These are phyloP conservation scores for Onthophagus sagittarius DNA, from an alignment of 2,888 invertebrate species.

Conservation along the genomic window DNA sequence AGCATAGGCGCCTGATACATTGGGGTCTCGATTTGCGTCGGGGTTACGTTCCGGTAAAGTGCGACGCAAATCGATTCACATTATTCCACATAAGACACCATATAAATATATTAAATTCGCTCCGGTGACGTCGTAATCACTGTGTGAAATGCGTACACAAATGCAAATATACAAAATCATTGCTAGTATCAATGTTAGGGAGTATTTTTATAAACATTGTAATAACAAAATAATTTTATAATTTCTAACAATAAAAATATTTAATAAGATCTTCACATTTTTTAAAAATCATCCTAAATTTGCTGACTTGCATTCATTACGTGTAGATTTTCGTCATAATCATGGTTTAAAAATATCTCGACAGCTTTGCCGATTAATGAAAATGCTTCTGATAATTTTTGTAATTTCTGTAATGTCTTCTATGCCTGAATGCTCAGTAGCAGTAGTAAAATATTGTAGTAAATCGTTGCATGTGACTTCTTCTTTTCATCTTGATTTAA, in stretches of 20 bases:
- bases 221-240: too few species aligned
- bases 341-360: slow-evolving; percentile 5
- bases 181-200: background rate
- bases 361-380: slow-evolving; percentile 7
- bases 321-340: background rate
- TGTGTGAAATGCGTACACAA: background rate
- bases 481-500: slow-evolving; percentile 11
- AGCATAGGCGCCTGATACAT: too few species aligned
- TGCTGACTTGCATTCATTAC: too few species aligned
- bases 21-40: background rate
- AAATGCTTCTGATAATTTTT: slow-evolving; percentile 13
- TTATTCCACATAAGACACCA: background rate
- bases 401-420: background rate
- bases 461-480: slow-evolving; percentile 6
- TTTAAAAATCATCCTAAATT: too few species aligned
- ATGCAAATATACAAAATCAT: background rate
- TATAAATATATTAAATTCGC: background rate
- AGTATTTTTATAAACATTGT: background rate
- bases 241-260: too few species aligned
- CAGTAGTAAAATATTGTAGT: slow-evolving; percentile 14
- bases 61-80: background rate
- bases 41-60: background rate
- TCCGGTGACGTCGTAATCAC: background rate
- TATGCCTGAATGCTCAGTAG: background rate
- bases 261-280: too few species aligned